phyloP scores from a whole-genome alignment of 2,113 vertebrate genomes.

The Aythya baeri region DNA sequence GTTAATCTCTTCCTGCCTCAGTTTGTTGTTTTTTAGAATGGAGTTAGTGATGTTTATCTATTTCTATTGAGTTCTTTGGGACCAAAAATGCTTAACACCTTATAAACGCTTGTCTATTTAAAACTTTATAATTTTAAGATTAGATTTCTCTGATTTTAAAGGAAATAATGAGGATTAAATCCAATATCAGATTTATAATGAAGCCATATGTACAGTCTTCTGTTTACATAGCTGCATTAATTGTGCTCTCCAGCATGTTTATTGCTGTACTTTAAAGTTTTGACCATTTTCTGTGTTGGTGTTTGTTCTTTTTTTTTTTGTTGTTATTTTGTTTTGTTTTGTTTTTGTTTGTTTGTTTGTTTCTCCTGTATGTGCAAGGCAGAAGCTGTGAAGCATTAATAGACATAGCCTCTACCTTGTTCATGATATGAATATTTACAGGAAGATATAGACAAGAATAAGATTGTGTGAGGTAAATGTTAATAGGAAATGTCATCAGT shows the following conservation, averaged over 20 bases:
- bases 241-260: background rate
- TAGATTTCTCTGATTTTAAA: background rate
- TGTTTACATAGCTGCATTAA: background rate
- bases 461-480: background rate
- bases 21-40: background rate
- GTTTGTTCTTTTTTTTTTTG: no score
- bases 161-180: background rate
- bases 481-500: slow-evolving; percentile 23
- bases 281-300: background rate
- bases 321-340: background rate
- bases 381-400: background rate
- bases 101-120: background rate
- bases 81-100: background rate
- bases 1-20: background rate
- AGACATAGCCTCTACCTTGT: background rate
- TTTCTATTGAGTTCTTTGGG: background rate
- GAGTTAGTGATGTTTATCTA: background rate
- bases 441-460: background rate
- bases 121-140: background rate
- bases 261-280: background rate
- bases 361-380: background rate
- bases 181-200: slow-evolving; percentile 5
- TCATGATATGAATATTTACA: slow-evolving; percentile 13
- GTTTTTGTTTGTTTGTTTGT: background rate
- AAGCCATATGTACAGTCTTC: background rate